Evolutionary conservation across 2,113 vertebrate genomes (phyloP), one percentile per base, ranked within the genome.

Genomic region (Leucoraja erinaceus): DNA sequence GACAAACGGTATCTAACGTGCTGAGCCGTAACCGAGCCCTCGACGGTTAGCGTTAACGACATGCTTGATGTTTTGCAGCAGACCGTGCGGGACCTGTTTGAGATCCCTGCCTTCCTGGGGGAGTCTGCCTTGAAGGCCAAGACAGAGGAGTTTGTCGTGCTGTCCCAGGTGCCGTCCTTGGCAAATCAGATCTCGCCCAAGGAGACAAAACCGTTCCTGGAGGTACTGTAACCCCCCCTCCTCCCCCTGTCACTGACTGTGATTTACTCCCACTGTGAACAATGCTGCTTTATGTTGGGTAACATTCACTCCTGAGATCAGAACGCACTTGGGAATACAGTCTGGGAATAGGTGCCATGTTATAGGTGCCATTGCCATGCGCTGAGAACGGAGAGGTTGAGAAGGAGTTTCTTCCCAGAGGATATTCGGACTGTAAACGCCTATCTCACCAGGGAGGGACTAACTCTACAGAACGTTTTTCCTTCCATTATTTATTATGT

Each of bases 11-110:
- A 47, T 47, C 33, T 81, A 81, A 81, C 78, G 11, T 78, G 47
- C 54, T 25, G 18, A 79, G 38, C 4, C 22, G 10, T 31, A 86
- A 28, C 56, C 16, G 28, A 11, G 2, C 59, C 7, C 6, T 31
- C 61, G 31, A 63, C 2, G 14, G 61, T 88, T 61, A 59, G 25
- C 22, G 4, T 22, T 12, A 84, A 56, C 81, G 63, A 3, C 25
- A 14, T 90, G 25, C 70, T 78, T 93, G n/a, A 38, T 31, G 0
- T 68, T 79, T 75, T 83, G 76, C 93, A 99, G 98, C 97, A 98
- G 95, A 98, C 98, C 0, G 98, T 99, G 95, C 98, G 98, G 94
- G 98, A 98, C 94, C 96, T 99, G 78, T 98, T 99, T 96, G 98
- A 99, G 94, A 97, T 98, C 93, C 97, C 98, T 96, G 97, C 97